Conservation (phyloP, 1,140 invertebrate genomes). For the Spodoptera frugiperda region DNA sequence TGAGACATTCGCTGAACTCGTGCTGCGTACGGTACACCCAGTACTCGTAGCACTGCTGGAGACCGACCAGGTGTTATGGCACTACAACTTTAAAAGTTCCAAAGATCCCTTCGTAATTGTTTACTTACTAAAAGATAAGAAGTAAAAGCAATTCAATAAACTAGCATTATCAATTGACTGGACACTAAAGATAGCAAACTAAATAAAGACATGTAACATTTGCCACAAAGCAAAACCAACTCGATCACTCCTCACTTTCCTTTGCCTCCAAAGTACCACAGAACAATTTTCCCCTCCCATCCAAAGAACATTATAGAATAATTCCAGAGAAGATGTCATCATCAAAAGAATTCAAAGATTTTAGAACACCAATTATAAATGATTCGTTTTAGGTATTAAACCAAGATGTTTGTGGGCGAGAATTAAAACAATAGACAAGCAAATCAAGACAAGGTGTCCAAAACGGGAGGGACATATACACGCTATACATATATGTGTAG, state of each 20-base stretch:
- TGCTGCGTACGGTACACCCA: conserved; percentile 9
- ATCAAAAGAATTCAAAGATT: conserved; percentile 34
- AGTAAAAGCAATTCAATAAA: too few species aligned
- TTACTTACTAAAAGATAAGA: too few species aligned
- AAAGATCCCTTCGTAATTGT: not conserved
- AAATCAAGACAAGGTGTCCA: conserved; percentile 31
- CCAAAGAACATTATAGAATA: not conserved
- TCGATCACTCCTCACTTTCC: too few species aligned
- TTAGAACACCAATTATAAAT: conserved; percentile 44
- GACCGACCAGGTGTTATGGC: not conserved
- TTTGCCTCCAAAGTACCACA: too few species aligned
- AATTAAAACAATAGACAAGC: conserved; percentile 44
- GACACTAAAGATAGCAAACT: too few species aligned
- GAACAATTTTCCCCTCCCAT: not conserved
- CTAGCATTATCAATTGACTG: too few species aligned
- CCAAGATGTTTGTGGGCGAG: conserved; percentile 20
- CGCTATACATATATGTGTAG: conserved; percentile 22
- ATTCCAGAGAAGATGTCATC: conserved; percentile 19
- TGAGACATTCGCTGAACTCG: conserved; percentile 26
- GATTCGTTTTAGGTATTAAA: conserved; percentile 41
- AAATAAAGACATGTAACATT: too few species aligned
- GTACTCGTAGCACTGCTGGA: conserved; percentile 22
- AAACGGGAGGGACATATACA: conserved; percentile 23
- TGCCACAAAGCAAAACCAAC: too few species aligned
- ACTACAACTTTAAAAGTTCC: not conserved